Evolutionary conservation across 2,797 vertebrate species (phyloP), one percentile per base, ranked within the genome.

Genomic region (Ceyx erithaca): DNA sequence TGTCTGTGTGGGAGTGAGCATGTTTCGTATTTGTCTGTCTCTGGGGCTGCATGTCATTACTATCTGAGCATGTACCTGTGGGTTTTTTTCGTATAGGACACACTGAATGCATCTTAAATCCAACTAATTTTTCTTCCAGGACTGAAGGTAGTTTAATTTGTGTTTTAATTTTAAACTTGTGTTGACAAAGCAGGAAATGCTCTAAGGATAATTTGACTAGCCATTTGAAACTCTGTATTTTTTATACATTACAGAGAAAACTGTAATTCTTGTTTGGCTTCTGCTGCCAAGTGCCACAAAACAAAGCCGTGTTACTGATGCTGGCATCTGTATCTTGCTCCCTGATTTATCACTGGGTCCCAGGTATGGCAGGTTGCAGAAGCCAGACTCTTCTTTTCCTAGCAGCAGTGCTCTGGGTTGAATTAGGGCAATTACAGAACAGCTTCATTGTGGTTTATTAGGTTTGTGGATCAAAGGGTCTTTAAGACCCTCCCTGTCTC

Each of bases 81-180:
- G 0, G 28, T 7, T 23, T 66, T 70, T 81, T 55, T 40, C 16
- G 62, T 90, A 0, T 78, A 25, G 45, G 46, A 51, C 51, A 55
- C 37, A 5, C 40, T 77, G 48, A 89, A 89, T 58, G 31, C 71
- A 66, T 71, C 85, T 59, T 91, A 78, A 85, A 89, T 78, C 62
- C 66, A 61, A 14, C 59, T 64, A 71, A 58, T 46, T 14, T 63
- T 85, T 90, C 72, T 59, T 92, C 31, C 43, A 67, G 78, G 43
- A 61, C 43, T 69, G 57, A 68, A 82, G 51, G 58, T 69, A 57
- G 58, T 85, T 91, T 85, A 71, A 83, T 85, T 80, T 63, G 35
- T 85, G 43, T 59, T 92, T 89, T 76, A 62, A 80, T 70, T 87
- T 91, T 72, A 79, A 91, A 84, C 31, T 77, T 69, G 23, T 79